Evolutionary conservation across 2,113 vertebrate species (phyloP).

Genomic region (Excalfactoria chinensis): DNA sequence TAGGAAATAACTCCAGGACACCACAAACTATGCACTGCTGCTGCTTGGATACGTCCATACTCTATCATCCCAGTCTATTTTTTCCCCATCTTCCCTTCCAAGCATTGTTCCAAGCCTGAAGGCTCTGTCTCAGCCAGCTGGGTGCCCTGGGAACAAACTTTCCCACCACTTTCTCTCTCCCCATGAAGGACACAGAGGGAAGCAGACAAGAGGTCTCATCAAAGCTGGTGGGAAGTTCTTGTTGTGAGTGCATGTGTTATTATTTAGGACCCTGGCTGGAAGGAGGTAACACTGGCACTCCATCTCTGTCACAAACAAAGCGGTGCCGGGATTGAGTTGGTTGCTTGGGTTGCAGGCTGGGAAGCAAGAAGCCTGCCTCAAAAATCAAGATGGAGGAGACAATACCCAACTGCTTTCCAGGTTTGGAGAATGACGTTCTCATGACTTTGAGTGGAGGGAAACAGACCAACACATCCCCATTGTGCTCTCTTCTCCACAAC

Average conservation of each 20-base stretch:
- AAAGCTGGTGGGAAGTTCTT: neutral
- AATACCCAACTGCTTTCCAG: conserved; percentile 25
- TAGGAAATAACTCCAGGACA: neutral
- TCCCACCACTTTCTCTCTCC: conserved; percentile 53
- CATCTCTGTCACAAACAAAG: neutral
- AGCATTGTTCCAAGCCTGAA: conserved; percentile 20
- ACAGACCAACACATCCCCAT: neutral
- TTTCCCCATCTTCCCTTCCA: conserved; percentile 40
- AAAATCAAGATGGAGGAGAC: neutral
- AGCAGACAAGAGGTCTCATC: conserved; percentile 32
- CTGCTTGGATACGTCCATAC: neutral
- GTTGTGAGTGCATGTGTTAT: neutral
- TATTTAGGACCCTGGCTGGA: neutral
- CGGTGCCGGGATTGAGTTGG: neutral
- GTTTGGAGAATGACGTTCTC: neutral
- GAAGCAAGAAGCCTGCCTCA: neutral
- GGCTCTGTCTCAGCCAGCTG: neutral
- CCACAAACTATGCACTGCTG: neutral
- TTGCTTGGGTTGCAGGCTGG: neutral
- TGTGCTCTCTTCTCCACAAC: neutral
- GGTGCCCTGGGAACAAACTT: conserved; percentile 53
- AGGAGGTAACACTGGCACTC: neutral
- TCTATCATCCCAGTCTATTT: neutral
- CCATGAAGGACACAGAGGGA: neutral
- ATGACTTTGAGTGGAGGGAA: neutral